Evolutionary conservation across 2,888 invertebrate species (phyloP).

Genomic region (Bellardia bayeri): DNA sequence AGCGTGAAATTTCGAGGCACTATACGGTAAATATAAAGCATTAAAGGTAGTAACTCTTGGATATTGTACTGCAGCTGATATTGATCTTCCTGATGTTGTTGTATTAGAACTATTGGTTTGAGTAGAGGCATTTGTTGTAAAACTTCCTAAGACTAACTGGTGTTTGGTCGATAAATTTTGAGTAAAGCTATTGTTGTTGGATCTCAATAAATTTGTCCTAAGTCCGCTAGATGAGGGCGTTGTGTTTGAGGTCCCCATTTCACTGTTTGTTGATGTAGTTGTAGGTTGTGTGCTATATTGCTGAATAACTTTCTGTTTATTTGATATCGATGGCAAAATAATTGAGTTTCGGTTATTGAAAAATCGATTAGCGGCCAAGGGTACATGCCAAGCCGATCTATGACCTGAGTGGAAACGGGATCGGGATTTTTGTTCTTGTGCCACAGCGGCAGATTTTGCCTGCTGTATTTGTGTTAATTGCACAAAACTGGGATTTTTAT

Average conservation of each 20-base stretch:
- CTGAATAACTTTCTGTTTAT: constrained; percentile 37
- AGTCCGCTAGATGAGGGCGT: constrained; percentile 46
- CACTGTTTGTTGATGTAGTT: constrained; percentile 58
- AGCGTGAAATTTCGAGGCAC: constrained; percentile 83
- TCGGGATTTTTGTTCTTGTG: constrained; percentile 54
- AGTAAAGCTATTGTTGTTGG: constrained; percentile 38
- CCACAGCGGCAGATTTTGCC: constrained; percentile 80
- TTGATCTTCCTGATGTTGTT: constrained; percentile 79
- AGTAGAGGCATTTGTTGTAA: constrained; percentile 75
- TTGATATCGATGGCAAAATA: constrained; percentile 79
- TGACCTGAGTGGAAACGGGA: constrained; percentile 46
- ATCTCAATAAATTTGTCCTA: constrained; percentile 41
- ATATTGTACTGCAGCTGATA: constrained; percentile 82
- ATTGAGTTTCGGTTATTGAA: constrained; percentile 81
- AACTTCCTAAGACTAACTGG: constrained; percentile 13
- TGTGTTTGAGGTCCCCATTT: constrained; percentile 39
- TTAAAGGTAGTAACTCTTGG: constrained; percentile 76
- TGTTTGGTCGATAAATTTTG: constrained; percentile 31
- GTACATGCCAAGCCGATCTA: constrained; percentile 79
- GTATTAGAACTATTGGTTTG: constrained; percentile 77
- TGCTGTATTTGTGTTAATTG: constrained; percentile 80
- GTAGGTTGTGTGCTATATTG: constrained; percentile 58
- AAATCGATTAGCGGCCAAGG: constrained; percentile 78
- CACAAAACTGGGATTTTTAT: constrained; percentile 79
- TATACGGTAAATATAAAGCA: constrained; percentile 82